A percentile compares a stretch with the other conserved stretches of the same genome.
These are phyloP conservation scores for Chiridota heheva DNA, from an alignment of 35 echinoderm and acorn worm species.

Conservation along the genomic window DNA sequence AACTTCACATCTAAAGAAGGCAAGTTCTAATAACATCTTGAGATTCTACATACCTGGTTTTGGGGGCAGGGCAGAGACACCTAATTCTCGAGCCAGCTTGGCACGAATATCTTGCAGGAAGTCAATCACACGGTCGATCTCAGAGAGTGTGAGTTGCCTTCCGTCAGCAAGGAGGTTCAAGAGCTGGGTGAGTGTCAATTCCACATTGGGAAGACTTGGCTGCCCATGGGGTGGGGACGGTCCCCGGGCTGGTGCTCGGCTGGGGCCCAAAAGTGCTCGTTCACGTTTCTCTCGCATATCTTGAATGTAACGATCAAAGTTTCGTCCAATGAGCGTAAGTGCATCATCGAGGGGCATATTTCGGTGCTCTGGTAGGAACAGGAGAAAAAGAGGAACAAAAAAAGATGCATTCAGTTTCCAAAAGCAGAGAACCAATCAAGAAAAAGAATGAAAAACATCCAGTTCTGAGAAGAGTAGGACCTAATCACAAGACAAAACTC, in stretches of 20 bases:
- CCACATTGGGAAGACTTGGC: conserved; percentile 25
- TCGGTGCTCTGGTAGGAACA: conserved; percentile 76
- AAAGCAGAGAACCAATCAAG: background rate
- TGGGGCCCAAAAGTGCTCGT: background rate
- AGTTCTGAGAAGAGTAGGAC: too few species aligned
- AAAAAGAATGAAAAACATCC: too few species aligned
- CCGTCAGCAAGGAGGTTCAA: conserved; percentile 90
- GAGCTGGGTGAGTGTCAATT: conserved; percentile 88
- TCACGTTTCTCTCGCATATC: conserved; percentile 64
- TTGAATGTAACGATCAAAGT: conserved; percentile 97
- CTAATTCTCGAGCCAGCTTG: conserved; percentile 68
- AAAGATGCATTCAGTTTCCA: background rate
- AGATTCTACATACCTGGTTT: conserved; percentile 20
- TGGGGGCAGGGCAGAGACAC: conserved; percentile 23
- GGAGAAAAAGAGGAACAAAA: conserved; percentile 12
- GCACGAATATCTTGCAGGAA: conserved; percentile 75
- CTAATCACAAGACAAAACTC: too few species aligned
- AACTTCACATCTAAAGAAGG: too few species aligned
- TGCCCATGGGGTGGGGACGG: conserved; percentile 6
- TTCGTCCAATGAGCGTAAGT: conserved; percentile 79
- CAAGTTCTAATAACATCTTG: too few species aligned
- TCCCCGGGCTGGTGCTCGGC: background rate
- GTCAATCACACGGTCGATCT: conserved; percentile 81
- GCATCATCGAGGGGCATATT: conserved; percentile 99
- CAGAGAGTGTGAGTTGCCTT: conserved; percentile 74